Conservation (phyloP, 2,797 vertebrate genomes). For the Gouania willdenowi region DNA sequence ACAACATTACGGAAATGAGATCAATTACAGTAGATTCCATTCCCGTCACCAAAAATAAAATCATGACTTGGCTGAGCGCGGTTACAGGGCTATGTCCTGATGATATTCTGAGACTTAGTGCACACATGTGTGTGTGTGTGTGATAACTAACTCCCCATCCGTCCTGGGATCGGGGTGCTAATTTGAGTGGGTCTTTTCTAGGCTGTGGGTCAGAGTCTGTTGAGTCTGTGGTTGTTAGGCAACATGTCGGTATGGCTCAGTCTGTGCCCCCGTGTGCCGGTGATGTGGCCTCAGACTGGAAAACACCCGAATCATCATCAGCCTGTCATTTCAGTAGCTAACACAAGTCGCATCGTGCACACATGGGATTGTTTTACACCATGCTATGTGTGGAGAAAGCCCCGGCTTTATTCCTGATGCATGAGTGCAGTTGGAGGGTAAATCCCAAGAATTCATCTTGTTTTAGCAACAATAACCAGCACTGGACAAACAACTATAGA, state of each 20-base stretch:
- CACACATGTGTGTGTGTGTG: neutral
- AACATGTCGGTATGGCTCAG: slow-evolving; percentile 19
- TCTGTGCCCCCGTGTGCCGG: slow-evolving; percentile 2
- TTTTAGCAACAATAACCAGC: too few relatives aligned
- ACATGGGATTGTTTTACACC: slow-evolving; percentile 6
- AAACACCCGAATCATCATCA: slow-evolving; percentile 32
- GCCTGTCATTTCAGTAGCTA: slow-evolving; percentile 9
- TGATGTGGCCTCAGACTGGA: slow-evolving; percentile 19
- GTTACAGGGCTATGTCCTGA: slow-evolving; percentile 11
- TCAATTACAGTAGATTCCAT: slow-evolving; percentile 6
- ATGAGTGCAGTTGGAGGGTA: neutral
- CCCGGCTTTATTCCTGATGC: neutral
- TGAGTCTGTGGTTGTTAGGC: slow-evolving; percentile 38
- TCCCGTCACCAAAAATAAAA: neutral
- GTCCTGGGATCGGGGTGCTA: slow-evolving; percentile 25
- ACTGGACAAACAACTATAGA: too few relatives aligned
- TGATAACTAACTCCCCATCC: slow-evolving; percentile 32
- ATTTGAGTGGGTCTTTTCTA: slow-evolving; percentile 43
- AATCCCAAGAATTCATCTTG: neutral
- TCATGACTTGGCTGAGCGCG: neutral
- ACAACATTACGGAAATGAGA: too few relatives aligned
- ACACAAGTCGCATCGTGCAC: slow-evolving; percentile 3
- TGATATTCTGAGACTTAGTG: slow-evolving; percentile 34
- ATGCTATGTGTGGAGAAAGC: neutral
- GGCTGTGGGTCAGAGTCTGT: slow-evolving; percentile 18